These are phyloP conservation scores for Prunella fulvescens DNA, from an alignment of 2,113 vertebrate genomes.

Conservation along the genomic window DNA sequence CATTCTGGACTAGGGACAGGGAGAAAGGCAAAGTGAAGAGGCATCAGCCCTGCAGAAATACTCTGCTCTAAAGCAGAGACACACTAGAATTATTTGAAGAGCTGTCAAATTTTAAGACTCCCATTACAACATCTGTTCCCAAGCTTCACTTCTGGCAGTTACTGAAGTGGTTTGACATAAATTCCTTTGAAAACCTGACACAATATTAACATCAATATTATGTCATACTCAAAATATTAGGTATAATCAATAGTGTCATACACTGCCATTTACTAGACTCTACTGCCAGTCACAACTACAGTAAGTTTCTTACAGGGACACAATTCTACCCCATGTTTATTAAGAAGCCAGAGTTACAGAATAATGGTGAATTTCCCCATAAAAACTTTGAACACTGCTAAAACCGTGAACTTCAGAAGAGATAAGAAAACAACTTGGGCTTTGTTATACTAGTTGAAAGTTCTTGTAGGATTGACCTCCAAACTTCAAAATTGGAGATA, in stretches of 20 bases:
- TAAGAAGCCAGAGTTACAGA: background rate
- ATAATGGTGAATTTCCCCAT: background rate
- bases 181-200: conserved; percentile 30
- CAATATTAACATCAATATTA: conserved; percentile 21
- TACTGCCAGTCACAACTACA: background rate
- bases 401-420: background rate
- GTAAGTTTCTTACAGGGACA: rapidly evolving
- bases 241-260: background rate
- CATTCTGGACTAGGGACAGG: background rate
- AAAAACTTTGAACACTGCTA: background rate
- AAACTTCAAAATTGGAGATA: background rate
- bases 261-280: background rate
- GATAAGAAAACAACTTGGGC: background rate
- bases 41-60: background rate
- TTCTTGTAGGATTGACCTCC: background rate
- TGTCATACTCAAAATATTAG: background rate
- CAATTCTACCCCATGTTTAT: background rate
- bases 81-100: background rate
- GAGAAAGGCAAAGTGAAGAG: background rate
- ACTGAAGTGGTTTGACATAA: background rate
- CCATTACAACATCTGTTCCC: conserved; percentile 35
- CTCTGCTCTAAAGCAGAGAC: background rate
- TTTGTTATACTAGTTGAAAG: background rate
- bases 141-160: conserved; percentile 18
- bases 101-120: conserved; percentile 19